Percentiles rank a stretch among this genome's conserved stretches.
Conservation (phyloP, 1,140 invertebrate species). For the Anadara kagoshimensis region DNA sequence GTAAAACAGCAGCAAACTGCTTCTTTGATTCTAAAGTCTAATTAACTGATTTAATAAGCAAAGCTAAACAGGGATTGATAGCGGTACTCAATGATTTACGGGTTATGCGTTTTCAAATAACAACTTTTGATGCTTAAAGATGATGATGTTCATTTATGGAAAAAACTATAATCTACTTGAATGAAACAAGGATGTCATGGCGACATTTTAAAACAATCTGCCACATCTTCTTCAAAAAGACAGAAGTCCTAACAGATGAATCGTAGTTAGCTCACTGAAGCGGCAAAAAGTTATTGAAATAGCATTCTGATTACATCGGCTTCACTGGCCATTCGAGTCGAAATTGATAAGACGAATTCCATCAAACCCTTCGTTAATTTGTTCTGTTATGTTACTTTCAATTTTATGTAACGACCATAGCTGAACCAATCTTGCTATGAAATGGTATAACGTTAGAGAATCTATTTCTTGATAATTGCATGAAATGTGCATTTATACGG, state of each 20-base stretch:
- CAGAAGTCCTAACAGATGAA: background rate
- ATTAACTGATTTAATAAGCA: too few species aligned
- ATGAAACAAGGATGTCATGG: too few species aligned
- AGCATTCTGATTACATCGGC: slow-evolving; percentile 29
- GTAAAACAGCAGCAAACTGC: too few species aligned
- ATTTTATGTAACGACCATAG: slow-evolving; percentile 37
- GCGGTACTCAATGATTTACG: too few species aligned
- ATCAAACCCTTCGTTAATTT: slow-evolving; percentile 35
- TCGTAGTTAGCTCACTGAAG: slow-evolving; percentile 20
- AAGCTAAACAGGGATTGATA: too few species aligned
- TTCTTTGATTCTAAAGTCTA: too few species aligned
- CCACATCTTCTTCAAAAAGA: too few species aligned
- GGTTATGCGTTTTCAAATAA: too few species aligned
- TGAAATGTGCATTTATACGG: slow-evolving; percentile 32
- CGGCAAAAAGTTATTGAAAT: slow-evolving; percentile 45
- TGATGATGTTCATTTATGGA: too few species aligned
- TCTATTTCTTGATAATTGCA: slow-evolving; percentile 25
- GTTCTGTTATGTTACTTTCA: slow-evolving; percentile 41
- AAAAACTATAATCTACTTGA: too few species aligned
- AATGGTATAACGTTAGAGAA: slow-evolving; percentile 12
- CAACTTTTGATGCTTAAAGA: too few species aligned
- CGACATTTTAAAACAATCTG: too few species aligned
- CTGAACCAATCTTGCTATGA: slow-evolving; percentile 23
- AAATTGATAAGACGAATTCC: slow-evolving; percentile 37
- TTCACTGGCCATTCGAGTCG: slow-evolving; percentile 33